Base-by-base conservation (phyloP, 2,113 vertebrate species). In the Hystrix cristata region DNA sequence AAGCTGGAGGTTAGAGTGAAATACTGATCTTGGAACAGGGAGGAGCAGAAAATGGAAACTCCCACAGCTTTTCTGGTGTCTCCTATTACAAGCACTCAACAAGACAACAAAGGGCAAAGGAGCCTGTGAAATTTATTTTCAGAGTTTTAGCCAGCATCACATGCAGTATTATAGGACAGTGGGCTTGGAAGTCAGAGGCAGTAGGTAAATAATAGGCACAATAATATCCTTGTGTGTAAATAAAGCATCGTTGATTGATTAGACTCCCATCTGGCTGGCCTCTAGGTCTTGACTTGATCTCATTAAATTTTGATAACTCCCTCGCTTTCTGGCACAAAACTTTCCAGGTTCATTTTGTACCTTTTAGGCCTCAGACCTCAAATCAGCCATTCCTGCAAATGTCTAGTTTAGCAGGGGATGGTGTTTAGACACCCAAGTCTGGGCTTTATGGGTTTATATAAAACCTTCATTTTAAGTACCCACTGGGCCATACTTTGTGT, bases 361-460 rank as follows among this genome's bases (percentile, higher is more conserved):
- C 21, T 76, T 81, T 85, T 48, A 78, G 88, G 55, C 46, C 31
- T 25, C 23, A 76, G n/a, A 67, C 31, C 3, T 93, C n/a, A 64
- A 65, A 29, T 48, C 65, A 95, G 51, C 31, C 71, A 51, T 87
- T 95, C 84, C 31, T 81, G 31, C 62, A 71, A 91, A 80, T 90
- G 23, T 48, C 29, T 46, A 46, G 2, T 3, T 74, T 48, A 81
- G 7, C 27, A 91, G 59, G 10, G 5, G 81, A 71, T 79, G 55
- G 18, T 92, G 84, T 93, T 81, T 93, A 95, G 88, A 91, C 11
- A 74, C 43, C 46, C 62, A 95, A 96, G 88, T 64, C 43, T 95
- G 55, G 82, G 34, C 18, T 60, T 38, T 21, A 13, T 72, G 7
- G 12, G 25, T 81, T 93, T 31, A 64, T 53, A 53, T 53, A 62